Evolutionary conservation across 2,113 vertebrate species (phyloP).

Genomic region (Ptilorrhoa leucosticta): DNA sequence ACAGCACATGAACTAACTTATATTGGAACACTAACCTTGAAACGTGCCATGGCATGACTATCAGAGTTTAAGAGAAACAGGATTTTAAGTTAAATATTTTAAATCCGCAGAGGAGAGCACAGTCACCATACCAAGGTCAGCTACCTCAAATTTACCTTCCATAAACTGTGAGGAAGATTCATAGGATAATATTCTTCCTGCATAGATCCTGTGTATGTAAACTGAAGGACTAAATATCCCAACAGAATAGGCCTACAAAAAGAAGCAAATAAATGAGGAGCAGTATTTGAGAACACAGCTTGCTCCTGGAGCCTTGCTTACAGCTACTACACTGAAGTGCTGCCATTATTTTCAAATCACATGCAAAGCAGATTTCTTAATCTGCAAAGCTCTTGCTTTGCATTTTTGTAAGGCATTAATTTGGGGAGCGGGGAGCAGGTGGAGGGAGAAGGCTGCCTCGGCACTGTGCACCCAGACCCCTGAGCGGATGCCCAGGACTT

Average conservation of each 20-base stretch:
- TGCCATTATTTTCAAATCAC: constrained; percentile 21
- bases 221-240: background rate
- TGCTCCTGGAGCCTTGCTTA: background rate
- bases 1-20: background rate
- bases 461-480: background rate
- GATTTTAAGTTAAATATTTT: background rate
- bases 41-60: background rate
- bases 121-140: background rate
- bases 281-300: background rate
- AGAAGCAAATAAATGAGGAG: background rate
- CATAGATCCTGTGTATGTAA: background rate
- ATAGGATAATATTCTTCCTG: background rate
- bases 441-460: background rate
- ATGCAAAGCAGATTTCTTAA: constrained; percentile 4
- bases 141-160: background rate
- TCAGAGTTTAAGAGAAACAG: background rate
- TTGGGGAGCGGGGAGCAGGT: background rate
- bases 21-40: background rate
- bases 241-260: background rate
- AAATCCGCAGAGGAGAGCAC: background rate
- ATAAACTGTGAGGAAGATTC: background rate
- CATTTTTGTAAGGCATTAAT: constrained; percentile 33
- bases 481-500: background rate
- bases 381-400: background rate
- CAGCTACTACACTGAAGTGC: background rate